Conservation (phyloP, 37 sponge, comb jelly and placozoan genomes). For the Ephydatia muelleri region DNA sequence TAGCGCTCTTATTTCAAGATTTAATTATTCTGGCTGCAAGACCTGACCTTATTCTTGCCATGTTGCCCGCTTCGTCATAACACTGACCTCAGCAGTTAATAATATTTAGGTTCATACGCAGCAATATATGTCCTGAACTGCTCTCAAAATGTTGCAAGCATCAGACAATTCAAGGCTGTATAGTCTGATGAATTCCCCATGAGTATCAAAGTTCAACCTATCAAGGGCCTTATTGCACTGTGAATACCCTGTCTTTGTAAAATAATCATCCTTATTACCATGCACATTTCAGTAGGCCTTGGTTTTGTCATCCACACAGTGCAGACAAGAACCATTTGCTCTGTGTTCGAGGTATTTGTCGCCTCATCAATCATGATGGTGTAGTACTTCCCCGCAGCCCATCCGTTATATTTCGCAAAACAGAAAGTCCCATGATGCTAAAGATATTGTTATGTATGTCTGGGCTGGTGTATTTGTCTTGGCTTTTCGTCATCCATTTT, state of each 20-base stretch:
- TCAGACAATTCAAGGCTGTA: too few species aligned
- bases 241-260: neutral
- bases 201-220: too few species aligned
- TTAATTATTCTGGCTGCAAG: too few species aligned
- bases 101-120: too few species aligned
- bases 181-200: too few species aligned
- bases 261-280: constrained; percentile 13
- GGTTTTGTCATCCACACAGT: neutral
- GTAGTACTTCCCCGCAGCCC: constrained; percentile 19
- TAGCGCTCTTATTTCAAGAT: too few species aligned
- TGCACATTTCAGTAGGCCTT: neutral
- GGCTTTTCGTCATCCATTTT: constrained; percentile 21
- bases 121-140: too few species aligned
- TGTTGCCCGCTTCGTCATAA: too few species aligned
- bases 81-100: too few species aligned
- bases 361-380: constrained; percentile 58
- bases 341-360: constrained; percentile 38
- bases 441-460: constrained; percentile 49
- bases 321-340: constrained; percentile 28
- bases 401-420: constrained; percentile 20
- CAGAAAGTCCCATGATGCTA: constrained; percentile 23
- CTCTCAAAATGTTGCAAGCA: too few species aligned
- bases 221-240: too few species aligned
- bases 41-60: too few species aligned
- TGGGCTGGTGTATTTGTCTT: constrained; percentile 48